Conservation (phyloP, 1,140 invertebrate species). For the Trichoplusia ni region DNA sequence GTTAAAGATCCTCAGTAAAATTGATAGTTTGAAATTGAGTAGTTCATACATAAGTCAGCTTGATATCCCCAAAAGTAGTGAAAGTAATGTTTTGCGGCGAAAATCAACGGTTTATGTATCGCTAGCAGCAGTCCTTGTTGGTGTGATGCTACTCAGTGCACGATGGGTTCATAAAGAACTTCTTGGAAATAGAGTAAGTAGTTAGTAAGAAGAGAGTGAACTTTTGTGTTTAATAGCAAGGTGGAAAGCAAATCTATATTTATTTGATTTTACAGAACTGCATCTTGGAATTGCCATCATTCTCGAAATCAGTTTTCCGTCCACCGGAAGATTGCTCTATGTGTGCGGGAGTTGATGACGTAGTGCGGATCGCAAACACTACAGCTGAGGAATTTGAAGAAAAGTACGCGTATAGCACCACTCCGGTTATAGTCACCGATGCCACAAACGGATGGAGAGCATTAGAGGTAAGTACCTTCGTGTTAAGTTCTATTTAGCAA, state of each 20-base stretch:
- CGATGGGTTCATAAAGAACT: slow-evolving; percentile 32
- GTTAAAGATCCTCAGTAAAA: slow-evolving; percentile 62
- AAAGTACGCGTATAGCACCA: slow-evolving; percentile 88
- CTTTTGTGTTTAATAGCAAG: neutral
- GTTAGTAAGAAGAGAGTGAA: too few relatives aligned
- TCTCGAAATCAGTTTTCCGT: slow-evolving; percentile 74
- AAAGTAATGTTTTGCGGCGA: slow-evolving; percentile 2
- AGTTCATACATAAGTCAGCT: slow-evolving; percentile 50
- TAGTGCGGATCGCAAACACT: slow-evolving; percentile 85
- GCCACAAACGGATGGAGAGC: slow-evolving; percentile 91
- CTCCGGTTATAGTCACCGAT: slow-evolving; percentile 92
- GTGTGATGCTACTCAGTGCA: slow-evolving; percentile 10
- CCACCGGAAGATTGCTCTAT: slow-evolving; percentile 89
- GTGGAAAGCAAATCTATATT: neutral
- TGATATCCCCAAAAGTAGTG: slow-evolving; percentile 36
- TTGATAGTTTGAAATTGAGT: slow-evolving; percentile 57
- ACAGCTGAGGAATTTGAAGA: slow-evolving; percentile 86
- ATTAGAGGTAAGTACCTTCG: slow-evolving; percentile 74
- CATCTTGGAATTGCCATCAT: slow-evolving; percentile 52
- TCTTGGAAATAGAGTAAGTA: slow-evolving; percentile 34
- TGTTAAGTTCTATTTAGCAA: too few relatives aligned
- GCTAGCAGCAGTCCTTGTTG: neutral
- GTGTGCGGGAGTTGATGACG: slow-evolving; percentile 84
- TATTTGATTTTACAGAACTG: slow-evolving; percentile 45
- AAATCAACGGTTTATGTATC: slow-evolving; percentile 3